Percentiles rank a stretch among this genome's conserved stretches.
Evolutionary conservation across 23 tunicate genomes (phyloP).

Genomic region (Ascidia mentula): DNA sequence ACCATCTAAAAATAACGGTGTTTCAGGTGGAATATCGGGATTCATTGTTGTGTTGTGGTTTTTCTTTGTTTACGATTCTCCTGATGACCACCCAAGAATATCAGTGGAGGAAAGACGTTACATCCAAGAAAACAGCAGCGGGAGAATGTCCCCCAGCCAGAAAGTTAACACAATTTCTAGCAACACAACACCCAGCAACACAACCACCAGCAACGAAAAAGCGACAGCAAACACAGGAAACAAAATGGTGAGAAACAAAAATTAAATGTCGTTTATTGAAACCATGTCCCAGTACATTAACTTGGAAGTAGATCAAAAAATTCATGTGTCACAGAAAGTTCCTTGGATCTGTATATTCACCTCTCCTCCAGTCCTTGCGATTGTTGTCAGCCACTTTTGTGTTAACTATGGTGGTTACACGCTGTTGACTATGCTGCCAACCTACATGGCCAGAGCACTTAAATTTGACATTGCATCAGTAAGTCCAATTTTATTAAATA

Average conservation of each 20-base stretch:
- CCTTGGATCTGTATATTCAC: constrained; percentile 45
- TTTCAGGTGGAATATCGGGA: constrained; percentile 58
- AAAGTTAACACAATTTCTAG: too few relatives aligned
- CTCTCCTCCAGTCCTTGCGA: constrained; percentile 39
- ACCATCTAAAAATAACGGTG: too few relatives aligned
- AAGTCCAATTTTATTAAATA: too few relatives aligned
- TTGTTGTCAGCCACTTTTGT: constrained; percentile 19
- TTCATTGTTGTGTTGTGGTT: constrained; percentile 77
- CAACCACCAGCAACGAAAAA: not conserved
- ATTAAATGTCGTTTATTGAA: too few relatives aligned
- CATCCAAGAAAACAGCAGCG: constrained; percentile 1
- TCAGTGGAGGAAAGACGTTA: constrained; percentile 12
- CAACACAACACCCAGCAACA: not conserved
- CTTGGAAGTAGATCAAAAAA: not conserved
- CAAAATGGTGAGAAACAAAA: too few relatives aligned
- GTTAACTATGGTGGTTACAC: constrained; percentile 45
- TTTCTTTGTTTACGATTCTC: constrained; percentile 3
- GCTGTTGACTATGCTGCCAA: constrained; percentile 48
- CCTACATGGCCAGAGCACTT: constrained; percentile 35
- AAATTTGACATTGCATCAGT: constrained; percentile 33
- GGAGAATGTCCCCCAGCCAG: constrained; percentile 20
- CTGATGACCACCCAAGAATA: constrained; percentile 15
- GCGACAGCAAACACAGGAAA: too few relatives aligned
- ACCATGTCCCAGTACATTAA: too few relatives aligned
- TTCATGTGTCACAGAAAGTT: constrained; percentile 4